These are phyloP conservation scores for Apoderus coryli DNA, from an alignment of 2,888 invertebrate genomes.

Conservation along the genomic window DNA sequence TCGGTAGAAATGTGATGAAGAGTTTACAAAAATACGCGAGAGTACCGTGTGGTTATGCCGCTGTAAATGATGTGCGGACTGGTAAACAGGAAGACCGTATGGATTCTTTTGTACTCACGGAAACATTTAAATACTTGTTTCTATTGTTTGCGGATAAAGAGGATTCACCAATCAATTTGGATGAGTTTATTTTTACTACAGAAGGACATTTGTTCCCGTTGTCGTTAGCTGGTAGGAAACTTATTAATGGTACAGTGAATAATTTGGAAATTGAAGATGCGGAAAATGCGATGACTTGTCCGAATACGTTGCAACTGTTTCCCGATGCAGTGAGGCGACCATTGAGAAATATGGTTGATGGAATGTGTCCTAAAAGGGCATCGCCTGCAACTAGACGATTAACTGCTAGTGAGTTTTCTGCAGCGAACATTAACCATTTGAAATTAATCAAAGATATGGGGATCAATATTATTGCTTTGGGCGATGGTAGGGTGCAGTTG, in stretches of 20 bases:
- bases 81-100: slow-evolving; percentile 84
- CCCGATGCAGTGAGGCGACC: slow-evolving; percentile 75
- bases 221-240: slow-evolving; percentile 50
- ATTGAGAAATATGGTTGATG: slow-evolving; percentile 71
- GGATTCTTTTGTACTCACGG: slow-evolving; percentile 96
- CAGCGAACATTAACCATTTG: slow-evolving; percentile 72
- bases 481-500: slow-evolving; percentile 84
- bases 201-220: slow-evolving; percentile 94
- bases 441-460: slow-evolving; percentile 86
- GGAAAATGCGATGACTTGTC: slow-evolving; percentile 55
- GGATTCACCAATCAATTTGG: slow-evolving; percentile 67
- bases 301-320: slow-evolving; percentile 69
- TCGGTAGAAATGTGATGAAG: slow-evolving; percentile 76
- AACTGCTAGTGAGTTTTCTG: slow-evolving; percentile 56
- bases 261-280: slow-evolving; percentile 41
- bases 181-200: slow-evolving; percentile 80
- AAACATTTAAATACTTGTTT: slow-evolving; percentile 95
- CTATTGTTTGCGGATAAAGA: slow-evolving; percentile 81
- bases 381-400: slow-evolving; percentile 46
- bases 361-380: slow-evolving; percentile 54
- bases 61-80: slow-evolving; percentile 40
- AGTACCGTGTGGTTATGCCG: slow-evolving; percentile 95
- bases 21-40: slow-evolving; percentile 81
- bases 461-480: slow-evolving; percentile 74
- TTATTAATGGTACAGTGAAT: slow-evolving; percentile 14